Base-by-base conservation (phyloP, 1,140 invertebrate genomes). In the Adelges cooleyi region DNA sequence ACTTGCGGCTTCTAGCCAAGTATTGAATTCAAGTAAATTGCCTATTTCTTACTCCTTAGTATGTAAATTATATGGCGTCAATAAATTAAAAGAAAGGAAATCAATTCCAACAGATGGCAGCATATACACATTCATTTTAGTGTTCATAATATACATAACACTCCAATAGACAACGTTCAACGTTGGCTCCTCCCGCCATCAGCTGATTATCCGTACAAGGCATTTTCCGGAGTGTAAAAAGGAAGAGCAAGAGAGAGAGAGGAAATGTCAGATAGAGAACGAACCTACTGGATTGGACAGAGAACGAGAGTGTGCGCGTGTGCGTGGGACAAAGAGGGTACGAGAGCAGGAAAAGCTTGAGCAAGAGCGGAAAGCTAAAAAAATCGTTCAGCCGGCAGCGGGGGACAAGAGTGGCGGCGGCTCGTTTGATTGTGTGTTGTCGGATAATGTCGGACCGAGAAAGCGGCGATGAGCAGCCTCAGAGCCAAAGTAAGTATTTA, bases 371-470 rank as follows among this genome's bases (percentile, higher is more conserved):
- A 5, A 33, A 33, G 44, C 8, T 4, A 18, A 18, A 50, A 50
- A 50, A 50, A 50, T 54, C 52, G 53, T 40, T 56, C 38, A 40
- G 53, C 38, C 53, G 22, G 29, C 13, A 10, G 22, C 22, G 53
- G 56, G 25, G 42, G 56, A 49, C 23, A 36, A 48, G 29, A 25
- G 51, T 17, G 54, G 44, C 48, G 59, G 49, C 29, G 49, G 42
- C 22, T 65, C 20, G 66, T 48, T 56, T 50, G 66, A 33, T 52
- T 52, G 66, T 49, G 48, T 36, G 40, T 51, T 42, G 25, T 69
- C 68, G 74, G 70, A 74, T 69, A 70, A 77, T 77, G 76, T 77
- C 76, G 73, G 76, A 77, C 72, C 73, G 74, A 69, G 76, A 76
- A 71, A 77, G 76, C 71, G 75, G 75, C 68, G 76, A 77, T 75